phyloP scores from a whole-genome alignment of 1,140 invertebrate genomes.

The Hyphantria cunea region DNA sequence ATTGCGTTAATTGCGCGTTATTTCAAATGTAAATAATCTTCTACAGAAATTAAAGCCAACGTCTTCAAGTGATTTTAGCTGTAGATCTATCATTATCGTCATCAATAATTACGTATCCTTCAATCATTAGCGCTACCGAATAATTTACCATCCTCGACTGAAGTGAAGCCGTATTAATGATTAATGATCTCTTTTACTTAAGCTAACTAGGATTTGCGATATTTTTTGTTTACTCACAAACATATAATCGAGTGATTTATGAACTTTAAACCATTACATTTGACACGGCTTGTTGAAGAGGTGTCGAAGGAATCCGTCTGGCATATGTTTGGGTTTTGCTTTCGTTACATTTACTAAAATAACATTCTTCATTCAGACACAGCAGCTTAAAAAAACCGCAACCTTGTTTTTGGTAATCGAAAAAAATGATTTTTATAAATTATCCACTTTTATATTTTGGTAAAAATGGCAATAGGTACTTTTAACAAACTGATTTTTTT shows the following conservation, averaged over 20 bases:
- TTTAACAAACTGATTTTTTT: no score
- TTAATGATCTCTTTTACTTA: constrained; percentile 51
- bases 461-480: no score
- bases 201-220: constrained; percentile 45
- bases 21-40: no score
- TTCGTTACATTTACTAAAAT: constrained; percentile 21
- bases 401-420: no score
- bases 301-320: constrained; percentile 60
- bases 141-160: constrained; percentile 20
- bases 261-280: constrained; percentile 61
- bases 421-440: no score
- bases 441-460: no score
- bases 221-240: constrained; percentile 44
- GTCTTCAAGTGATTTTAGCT: no score
- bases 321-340: constrained; percentile 14
- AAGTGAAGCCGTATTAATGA: constrained; percentile 37
- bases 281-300: constrained; percentile 66
- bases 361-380: background rate
- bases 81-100: background rate
- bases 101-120: background rate
- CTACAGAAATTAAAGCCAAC: no score
- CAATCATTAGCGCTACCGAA: constrained; percentile 27
- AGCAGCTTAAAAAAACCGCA: background rate
- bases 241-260: constrained; percentile 72
- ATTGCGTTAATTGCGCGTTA: no score